A percentile compares a stretch with the other conserved stretches of the same genome.
Evolutionary conservation across 2,113 vertebrate genomes (phyloP).

Genomic region (Naja naja): DNA sequence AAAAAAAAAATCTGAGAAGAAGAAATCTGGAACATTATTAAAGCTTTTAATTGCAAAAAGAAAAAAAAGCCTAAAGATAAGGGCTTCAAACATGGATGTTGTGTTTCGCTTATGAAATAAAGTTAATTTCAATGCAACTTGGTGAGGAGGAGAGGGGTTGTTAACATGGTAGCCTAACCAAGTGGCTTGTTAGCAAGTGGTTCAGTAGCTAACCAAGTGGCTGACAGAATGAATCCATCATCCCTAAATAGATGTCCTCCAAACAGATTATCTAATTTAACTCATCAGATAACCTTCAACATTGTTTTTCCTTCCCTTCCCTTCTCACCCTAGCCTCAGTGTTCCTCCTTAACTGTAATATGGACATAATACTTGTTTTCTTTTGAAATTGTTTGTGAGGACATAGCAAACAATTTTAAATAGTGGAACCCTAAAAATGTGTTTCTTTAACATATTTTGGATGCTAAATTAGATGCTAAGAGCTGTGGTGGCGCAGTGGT

Average conservation of each 20-base stretch:
- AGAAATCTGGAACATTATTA: background rate
- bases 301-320: background rate
- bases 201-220: background rate
- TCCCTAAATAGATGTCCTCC: background rate
- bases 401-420: background rate
- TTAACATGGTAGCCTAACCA: background rate
- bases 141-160: background rate
- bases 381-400: background rate
- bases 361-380: background rate
- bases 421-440: background rate
- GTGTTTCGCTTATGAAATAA: background rate
- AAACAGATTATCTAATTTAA: background rate
- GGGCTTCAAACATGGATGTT: background rate
- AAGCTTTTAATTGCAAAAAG: too few relatives aligned
- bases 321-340: background rate
- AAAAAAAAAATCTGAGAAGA: background rate
- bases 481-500: too few relatives aligned
- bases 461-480: too few relatives aligned
- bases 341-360: background rate
- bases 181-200: background rate
- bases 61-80: background rate
- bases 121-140: background rate
- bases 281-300: background rate
- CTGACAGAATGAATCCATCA: background rate
- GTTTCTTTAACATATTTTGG: background rate